Conservation (phyloP, 2,888 invertebrate species). For the Portevinia maculata region DNA sequence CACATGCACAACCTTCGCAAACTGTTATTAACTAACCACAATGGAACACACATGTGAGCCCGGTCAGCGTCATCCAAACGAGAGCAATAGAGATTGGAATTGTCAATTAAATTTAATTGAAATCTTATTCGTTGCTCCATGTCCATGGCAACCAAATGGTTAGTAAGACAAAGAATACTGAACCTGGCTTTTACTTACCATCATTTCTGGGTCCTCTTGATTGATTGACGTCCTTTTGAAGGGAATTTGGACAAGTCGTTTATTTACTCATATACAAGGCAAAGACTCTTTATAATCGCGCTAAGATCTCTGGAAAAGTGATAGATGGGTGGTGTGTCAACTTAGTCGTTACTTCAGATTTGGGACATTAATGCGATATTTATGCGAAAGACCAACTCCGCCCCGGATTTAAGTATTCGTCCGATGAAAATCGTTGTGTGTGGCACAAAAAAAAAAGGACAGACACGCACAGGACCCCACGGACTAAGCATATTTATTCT, state of each 20-base stretch:
- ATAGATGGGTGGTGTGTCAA: conserved; percentile 46
- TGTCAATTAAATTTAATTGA: conserved; percentile 69
- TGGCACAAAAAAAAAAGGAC: conserved; percentile 25
- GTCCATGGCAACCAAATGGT: conserved; percentile 10
- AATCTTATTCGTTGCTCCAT: conserved; percentile 41
- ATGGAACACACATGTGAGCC: background rate
- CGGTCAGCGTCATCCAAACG: background rate
- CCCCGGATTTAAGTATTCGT: conserved; percentile 6
- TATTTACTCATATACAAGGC: conserved; percentile 19
- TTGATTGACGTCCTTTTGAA: conserved; percentile 32
- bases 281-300: background rate
- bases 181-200: background rate
- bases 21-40: conserved; percentile 30
- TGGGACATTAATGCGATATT: conserved; percentile 51
- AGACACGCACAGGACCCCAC: background rate
- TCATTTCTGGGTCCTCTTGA: conserved; percentile 1
- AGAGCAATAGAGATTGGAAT: conserved; percentile 24
- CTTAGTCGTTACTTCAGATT: conserved; percentile 21
- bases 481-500: conserved; percentile 15
- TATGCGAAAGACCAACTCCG: conserved; percentile 34
- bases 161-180: background rate
- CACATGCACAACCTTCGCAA: conserved; percentile 20
- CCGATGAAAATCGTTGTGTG: conserved; percentile 17
- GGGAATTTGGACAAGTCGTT: background rate
- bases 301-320: background rate